A percentile compares a stretch with the other conserved stretches of the same genome.
Evolutionary conservation across 1,140 invertebrate genomes (phyloP).

Genomic region (Magallana ariakensis): DNA sequence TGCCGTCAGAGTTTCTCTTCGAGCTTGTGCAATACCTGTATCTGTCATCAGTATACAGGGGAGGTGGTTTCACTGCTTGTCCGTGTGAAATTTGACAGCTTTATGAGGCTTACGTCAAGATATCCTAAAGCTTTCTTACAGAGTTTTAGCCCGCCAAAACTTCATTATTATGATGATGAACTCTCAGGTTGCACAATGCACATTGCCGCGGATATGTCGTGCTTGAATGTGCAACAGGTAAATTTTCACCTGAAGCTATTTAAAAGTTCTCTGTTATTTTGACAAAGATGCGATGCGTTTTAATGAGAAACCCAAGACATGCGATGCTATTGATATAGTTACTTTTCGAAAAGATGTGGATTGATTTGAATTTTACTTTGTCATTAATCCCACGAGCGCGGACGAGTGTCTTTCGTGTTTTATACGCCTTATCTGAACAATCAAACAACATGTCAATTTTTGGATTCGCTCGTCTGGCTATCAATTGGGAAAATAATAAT

Average conservation of each 20-base stretch:
- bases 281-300: background rate
- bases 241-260: background rate
- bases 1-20: background rate
- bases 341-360: background rate
- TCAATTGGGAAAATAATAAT: constrained; percentile 15
- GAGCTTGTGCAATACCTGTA: constrained; percentile 30
- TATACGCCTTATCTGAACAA: background rate
- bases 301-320: background rate
- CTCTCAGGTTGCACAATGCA: background rate
- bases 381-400: constrained; percentile 10
- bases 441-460: constrained; percentile 25
- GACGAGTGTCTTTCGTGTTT: background rate
- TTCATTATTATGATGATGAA: background rate
- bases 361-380: constrained; percentile 27
- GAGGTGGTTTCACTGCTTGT: background rate
- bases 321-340: background rate
- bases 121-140: background rate
- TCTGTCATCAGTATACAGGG: background rate
- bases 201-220: background rate
- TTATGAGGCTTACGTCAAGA: background rate
- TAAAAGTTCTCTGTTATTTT: background rate
- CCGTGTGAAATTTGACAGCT: constrained; percentile 33
- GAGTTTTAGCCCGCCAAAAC: constrained; percentile 31
- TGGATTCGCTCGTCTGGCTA: constrained; percentile 16
- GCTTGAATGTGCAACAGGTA: background rate